phyloP scores from a whole-genome alignment of 1,140 invertebrate genomes.

The Eumaeus atala region DNA sequence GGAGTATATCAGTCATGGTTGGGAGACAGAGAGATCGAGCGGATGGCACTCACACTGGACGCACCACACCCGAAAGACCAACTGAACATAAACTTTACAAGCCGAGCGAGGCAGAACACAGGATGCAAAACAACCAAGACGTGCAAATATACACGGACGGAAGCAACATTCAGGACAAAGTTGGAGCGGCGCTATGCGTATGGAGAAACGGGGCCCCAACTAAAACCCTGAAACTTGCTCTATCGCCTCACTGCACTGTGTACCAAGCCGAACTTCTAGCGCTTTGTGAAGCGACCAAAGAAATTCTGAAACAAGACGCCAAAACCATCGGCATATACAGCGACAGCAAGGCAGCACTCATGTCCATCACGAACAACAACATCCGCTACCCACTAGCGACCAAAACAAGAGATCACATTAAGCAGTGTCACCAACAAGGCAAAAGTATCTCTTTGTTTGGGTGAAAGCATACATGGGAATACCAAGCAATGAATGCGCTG shows the following conservation, averaged over 20 bases:
- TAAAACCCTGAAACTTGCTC: too few species aligned
- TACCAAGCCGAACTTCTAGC: too few species aligned
- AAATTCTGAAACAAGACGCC: too few species aligned
- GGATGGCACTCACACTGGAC: too few species aligned
- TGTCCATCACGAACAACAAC: neutral
- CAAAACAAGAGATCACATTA: too few species aligned
- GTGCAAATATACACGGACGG: conserved; percentile 1
- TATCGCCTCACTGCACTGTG: too few species aligned
- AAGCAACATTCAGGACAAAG: conserved; percentile 1
- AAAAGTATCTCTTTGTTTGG: neutral
- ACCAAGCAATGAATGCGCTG: neutral
- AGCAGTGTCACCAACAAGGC: neutral
- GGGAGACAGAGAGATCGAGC: conserved; percentile 6
- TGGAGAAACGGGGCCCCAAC: too few species aligned
- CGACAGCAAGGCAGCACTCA: neutral
- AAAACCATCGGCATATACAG: too few species aligned
- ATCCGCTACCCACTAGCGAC: neutral
- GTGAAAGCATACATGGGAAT: neutral
- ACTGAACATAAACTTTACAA: neutral
- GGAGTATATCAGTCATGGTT: neutral
- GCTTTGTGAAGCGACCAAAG: too few species aligned
- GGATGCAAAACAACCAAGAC: neutral
- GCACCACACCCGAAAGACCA: neutral
- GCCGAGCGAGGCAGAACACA: neutral
- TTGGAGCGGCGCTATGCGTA: too few species aligned